phyloP scores from a whole-genome alignment of 2,113 vertebrate species.

The Hemibagrus wyckioides region DNA sequence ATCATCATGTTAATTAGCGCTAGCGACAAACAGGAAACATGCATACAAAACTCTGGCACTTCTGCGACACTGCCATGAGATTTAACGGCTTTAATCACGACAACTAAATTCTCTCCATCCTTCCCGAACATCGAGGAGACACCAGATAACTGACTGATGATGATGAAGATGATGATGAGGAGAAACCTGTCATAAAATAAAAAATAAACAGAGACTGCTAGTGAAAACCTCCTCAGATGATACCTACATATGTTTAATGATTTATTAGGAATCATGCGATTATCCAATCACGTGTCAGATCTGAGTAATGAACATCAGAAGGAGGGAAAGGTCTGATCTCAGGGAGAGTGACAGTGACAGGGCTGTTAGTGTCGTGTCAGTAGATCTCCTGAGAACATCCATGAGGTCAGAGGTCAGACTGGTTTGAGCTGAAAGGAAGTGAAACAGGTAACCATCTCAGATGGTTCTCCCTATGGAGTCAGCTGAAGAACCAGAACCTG shows the following conservation, averaged over 20 bases:
- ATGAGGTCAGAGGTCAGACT: not conserved
- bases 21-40: too few relatives aligned
- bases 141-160: not conserved
- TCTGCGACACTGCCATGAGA: not conserved
- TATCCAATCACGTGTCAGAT: not conserved
- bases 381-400: too few relatives aligned
- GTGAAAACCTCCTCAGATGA: not conserved
- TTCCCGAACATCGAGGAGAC: not conserved
- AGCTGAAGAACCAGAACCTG: not conserved
- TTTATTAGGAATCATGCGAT: not conserved
- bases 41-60: not conserved
- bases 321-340: not conserved
- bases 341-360: not conserved
- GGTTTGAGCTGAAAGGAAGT: not conserved
- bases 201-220: not conserved
- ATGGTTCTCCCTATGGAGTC: not conserved
- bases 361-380: too few relatives aligned
- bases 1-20: too few relatives aligned
- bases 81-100: not conserved
- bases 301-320: not conserved
- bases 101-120: too few relatives aligned
- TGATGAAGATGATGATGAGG: too few relatives aligned
- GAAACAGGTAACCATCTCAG: not conserved
- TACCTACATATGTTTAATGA: not conserved
- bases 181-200: not conserved